Base-by-base conservation (phyloP, 2,797 vertebrate species). In the Molothrus ater region DNA sequence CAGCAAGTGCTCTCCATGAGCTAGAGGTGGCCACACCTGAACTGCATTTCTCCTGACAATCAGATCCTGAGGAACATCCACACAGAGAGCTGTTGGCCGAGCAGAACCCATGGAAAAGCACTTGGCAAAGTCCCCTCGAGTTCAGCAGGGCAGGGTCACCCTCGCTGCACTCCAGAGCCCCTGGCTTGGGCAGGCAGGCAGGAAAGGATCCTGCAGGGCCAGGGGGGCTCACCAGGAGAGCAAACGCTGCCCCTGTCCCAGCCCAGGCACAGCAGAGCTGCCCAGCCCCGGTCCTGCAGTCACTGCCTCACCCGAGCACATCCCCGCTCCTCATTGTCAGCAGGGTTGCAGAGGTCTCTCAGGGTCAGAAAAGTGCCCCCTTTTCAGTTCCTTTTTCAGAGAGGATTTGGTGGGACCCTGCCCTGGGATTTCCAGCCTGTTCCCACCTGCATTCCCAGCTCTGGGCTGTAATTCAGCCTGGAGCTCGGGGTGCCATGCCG, bases 41-140 rank as follows among this genome's bases (percentile, higher is more conserved):
- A 47, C 7, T 68, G 29, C 53, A 70, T 25, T 32, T 9, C 61
- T 61, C 72, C 7, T 76, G 66, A 17, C 51, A 84, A 13, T 10
- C 18, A 3, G 21, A 38, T 56, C 70, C 65, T 17, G 42, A 54
- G 69, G 36, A 73, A 24, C 1, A 38, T 0, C 69, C 18, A 0
- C 0, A 3, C 70, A 17, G 24, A 32, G 73, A 63, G 38, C 18
- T 3, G 20, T 3, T 70, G 84, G n/a, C 71, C 8, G 1, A 59
- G 5, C 16, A 43, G 42, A 20, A n/a, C 2, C 70, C 65, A 3
- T 6, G 28, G 6, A 15, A 26, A 36, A 40, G 14, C 29, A 2
- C 1, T 2, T 0, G 3, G 34, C 25, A 40, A 69, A 63, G 6
- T 3, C 21, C 2, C 0, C n/a, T 17, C 0, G 15, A 11, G 75